A percentile compares a stretch with the other conserved stretches of the same genome.
Conservation (phyloP, 2,888 invertebrate species). For the Dynastes maya region DNA sequence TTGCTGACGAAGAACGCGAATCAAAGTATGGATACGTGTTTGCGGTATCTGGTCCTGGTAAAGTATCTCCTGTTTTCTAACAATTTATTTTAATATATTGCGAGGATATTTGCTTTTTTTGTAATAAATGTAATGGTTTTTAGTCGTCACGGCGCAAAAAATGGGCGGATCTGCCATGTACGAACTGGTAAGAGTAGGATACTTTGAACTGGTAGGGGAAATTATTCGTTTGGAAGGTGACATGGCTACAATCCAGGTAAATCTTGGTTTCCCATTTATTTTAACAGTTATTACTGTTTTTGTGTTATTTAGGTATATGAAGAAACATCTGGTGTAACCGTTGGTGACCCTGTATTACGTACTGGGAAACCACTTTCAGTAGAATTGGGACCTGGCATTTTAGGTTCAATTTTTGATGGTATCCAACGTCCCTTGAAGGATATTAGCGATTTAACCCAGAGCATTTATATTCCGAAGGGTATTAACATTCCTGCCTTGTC, state of each 20-base stretch:
- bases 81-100: too few species aligned
- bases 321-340: slow-evolving; percentile 98
- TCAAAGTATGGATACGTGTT: slow-evolving; percentile 94
- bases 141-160: slow-evolving; percentile 98
- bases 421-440: slow-evolving; percentile 99
- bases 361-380: slow-evolving; percentile 99
- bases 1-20: slow-evolving; percentile 90
- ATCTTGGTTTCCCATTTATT: slow-evolving; percentile 62
- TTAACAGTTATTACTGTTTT: background rate
- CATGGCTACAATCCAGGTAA: slow-evolving; percentile 99
- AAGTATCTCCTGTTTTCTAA: slow-evolving; percentile 58
- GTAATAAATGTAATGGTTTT: slow-evolving; percentile 1
- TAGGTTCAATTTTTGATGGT: slow-evolving; percentile 99
- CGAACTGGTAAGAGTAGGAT: slow-evolving; percentile 99
- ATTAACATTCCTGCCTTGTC: slow-evolving; percentile 95
- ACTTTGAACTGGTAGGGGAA: slow-evolving; percentile 98
- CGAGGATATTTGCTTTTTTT: background rate
- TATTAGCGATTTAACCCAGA: slow-evolving; percentile 92
- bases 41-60: slow-evolving; percentile 99
- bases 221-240: slow-evolving; percentile 99
- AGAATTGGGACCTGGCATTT: slow-evolving; percentile 98
- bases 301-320: slow-evolving; percentile 81
- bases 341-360: slow-evolving; percentile 98
- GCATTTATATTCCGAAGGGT: slow-evolving; percentile 99
- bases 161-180: slow-evolving; percentile 99